Percentiles rank a stretch among this genome's conserved stretches.
Conservation (phyloP, 2,797 vertebrate species). For the Galaxias olidus region DNA sequence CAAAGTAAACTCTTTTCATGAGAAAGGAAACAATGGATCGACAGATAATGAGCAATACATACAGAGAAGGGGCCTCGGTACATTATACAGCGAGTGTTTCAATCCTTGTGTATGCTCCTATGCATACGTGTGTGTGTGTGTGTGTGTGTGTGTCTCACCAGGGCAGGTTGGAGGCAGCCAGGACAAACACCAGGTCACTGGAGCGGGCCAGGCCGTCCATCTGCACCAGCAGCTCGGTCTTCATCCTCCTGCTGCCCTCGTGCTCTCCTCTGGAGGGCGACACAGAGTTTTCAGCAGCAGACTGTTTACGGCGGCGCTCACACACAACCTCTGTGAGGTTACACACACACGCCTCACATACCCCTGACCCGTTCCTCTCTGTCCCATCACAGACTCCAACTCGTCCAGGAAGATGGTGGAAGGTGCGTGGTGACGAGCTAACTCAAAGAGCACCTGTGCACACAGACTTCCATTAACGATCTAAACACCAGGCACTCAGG, state of each 20-base stretch:
- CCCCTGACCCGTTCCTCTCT: conserved; percentile 75
- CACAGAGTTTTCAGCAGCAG: neutral
- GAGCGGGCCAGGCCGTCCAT: conserved; percentile 94
- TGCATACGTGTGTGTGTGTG: neutral
- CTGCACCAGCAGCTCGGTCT: conserved; percentile 94
- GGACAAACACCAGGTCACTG: conserved; percentile 92
- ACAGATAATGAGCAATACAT: neutral
- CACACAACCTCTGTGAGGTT: neutral
- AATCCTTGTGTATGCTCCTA: neutral
- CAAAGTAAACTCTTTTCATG: neutral
- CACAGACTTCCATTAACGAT: neutral
- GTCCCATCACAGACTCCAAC: conserved; percentile 95
- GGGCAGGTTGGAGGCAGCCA: conserved; percentile 95
- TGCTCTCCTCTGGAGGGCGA: conserved; percentile 82
- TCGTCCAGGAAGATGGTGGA: conserved; percentile 98
- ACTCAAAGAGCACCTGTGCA: conserved; percentile 89
- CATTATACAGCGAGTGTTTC: neutral
- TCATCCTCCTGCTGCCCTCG: conserved; percentile 92
- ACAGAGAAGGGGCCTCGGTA: neutral
- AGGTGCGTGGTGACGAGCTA: conserved; percentile 93
- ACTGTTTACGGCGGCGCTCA: no score
- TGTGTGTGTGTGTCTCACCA: conserved; percentile 76
- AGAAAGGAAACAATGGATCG: neutral
- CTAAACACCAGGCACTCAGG: neutral
- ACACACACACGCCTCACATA: neutral